A percentile compares a stretch with the other conserved stretches of the same genome.
phyloP scores from a whole-genome alignment of 1,140 invertebrate species.

The Camponotus vicinus region DNA sequence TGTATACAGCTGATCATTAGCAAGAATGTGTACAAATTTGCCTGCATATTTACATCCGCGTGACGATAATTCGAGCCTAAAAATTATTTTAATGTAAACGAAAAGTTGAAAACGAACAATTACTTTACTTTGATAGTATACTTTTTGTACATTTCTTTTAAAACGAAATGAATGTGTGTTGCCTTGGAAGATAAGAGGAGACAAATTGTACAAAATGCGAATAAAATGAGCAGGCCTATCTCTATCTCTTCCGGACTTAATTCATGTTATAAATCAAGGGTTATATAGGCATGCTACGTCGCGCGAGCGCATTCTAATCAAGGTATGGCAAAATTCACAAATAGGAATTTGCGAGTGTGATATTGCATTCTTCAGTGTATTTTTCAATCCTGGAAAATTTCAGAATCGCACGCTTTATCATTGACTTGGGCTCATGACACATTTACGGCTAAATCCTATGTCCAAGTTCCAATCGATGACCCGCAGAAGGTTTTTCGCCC shows the following conservation, averaged over 20 bases:
- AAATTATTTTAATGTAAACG: not conserved
- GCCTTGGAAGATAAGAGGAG: not conserved
- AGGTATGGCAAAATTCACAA: not conserved
- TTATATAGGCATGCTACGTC: not conserved
- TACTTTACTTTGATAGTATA: too few species aligned
- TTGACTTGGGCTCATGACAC: not conserved
- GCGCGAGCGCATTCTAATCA: not conserved
- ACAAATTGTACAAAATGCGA: not conserved
- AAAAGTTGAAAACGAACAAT: too few species aligned
- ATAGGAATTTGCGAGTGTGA: not conserved
- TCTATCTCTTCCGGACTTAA: not conserved
- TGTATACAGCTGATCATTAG: constrained; percentile 15
- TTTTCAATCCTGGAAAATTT: not conserved
- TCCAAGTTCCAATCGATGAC: constrained; percentile 46
- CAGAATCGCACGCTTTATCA: not conserved
- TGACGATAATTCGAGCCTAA: not conserved
- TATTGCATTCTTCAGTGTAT: not conserved
- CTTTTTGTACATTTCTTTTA: not conserved
- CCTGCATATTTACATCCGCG: too few species aligned
- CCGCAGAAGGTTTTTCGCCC: constrained; percentile 35
- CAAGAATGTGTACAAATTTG: not conserved
- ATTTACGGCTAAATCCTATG: constrained; percentile 1
- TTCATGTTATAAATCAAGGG: not conserved
- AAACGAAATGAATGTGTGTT: not conserved
- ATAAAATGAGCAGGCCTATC: not conserved